A percentile compares a stretch with the other conserved stretches of the same genome.
These are phyloP conservation scores for Neocrepidodera transversa DNA, from an alignment of 2,888 invertebrate genomes.

Conservation along the genomic window DNA sequence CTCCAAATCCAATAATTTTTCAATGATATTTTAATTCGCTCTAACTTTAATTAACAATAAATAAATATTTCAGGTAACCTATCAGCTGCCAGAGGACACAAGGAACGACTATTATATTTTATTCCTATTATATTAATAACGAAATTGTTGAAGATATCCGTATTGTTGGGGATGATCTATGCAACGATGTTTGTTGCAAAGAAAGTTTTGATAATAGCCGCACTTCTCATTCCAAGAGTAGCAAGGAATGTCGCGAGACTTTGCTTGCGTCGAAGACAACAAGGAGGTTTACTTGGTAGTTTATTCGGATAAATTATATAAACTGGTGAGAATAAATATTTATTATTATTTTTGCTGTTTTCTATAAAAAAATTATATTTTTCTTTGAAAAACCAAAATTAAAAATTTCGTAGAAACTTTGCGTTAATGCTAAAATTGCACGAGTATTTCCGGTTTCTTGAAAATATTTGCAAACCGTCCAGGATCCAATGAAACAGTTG, in stretches of 20 bases:
- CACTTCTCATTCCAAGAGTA: conserved; percentile 64
- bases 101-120: background rate
- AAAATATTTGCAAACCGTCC: no score
- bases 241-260: background rate
- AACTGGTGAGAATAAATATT: conserved; percentile 13
- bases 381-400: no score
- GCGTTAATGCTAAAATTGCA: no score
- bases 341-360: background rate
- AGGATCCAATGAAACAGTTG: no score
- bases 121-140: conserved; percentile 3
- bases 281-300: background rate
- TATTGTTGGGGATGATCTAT: conserved; percentile 9
- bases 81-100: background rate
- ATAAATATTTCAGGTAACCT: conserved; percentile 27
- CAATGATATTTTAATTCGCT: no score
- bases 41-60: no score
- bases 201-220: conserved; percentile 69
- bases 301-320: conserved; percentile 1
- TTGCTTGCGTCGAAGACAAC: background rate
- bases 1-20: no score
- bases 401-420: no score
- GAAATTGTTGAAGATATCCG: conserved; percentile 7
- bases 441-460: no score
- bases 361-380: no score
- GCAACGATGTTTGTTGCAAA: conserved; percentile 62